These are phyloP conservation scores for Pseudopodoces humilis DNA, from an alignment of 2,113 vertebrate genomes.

Conservation along the genomic window DNA sequence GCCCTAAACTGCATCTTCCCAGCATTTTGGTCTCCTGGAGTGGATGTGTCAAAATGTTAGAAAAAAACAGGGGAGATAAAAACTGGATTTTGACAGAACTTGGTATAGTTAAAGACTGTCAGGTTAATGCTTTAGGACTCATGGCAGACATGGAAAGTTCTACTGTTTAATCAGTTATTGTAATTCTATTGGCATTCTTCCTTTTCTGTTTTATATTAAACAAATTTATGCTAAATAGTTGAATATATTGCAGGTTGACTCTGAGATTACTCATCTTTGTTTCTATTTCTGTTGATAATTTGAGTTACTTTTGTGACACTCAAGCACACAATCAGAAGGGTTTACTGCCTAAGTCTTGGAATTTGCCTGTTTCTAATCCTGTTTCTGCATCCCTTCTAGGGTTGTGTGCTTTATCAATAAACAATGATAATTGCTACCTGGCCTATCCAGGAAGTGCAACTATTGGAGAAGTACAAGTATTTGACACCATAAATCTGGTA, in stretches of 20 bases:
- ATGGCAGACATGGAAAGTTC: background rate
- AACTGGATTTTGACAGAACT: background rate
- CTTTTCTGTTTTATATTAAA: background rate
- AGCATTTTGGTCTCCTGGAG: background rate
- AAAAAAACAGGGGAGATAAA: background rate
- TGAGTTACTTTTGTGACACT: background rate
- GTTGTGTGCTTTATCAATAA: slow-evolving; percentile 93
- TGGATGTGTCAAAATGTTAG: background rate
- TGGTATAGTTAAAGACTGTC: background rate
- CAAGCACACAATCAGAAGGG: background rate
- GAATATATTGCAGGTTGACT: background rate
- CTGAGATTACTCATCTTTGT: background rate
- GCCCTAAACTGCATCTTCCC: background rate
- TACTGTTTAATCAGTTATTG: background rate
- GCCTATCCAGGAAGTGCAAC: slow-evolving; percentile 96
- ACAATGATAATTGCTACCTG: slow-evolving; percentile 97
- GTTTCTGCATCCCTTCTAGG: slow-evolving; percentile 50
- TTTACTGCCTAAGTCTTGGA: background rate
- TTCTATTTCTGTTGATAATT: background rate
- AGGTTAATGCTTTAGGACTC: background rate
- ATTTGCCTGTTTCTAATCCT: background rate
- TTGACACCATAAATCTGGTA: slow-evolving; percentile 98
- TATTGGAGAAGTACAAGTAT: slow-evolving; percentile 98
- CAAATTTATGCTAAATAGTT: background rate
- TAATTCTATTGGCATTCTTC: background rate